Evolutionary conservation across 2,888 invertebrate species (phyloP), one percentile per base, ranked within the genome.

Genomic region (Napeogenes sylphis): DNA sequence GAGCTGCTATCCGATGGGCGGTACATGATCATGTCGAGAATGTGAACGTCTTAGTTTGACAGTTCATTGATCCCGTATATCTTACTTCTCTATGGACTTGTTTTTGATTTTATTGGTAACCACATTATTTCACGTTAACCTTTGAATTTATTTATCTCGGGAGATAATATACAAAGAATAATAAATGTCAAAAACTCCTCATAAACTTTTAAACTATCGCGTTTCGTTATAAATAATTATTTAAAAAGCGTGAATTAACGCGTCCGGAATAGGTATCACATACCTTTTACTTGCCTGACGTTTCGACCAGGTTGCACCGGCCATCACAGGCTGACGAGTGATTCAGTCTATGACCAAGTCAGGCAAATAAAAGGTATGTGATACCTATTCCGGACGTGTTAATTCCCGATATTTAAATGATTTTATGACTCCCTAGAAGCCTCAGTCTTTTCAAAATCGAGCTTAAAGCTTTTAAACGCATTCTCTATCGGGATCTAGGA

Each of bases 1-100:
- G 94, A 94, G 79, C 82, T 94, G 61, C 81, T 94, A 21, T 82
- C 91, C 4, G 93, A 93, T 74, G 92, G 92, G 3, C 89, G 92
- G 56, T 92, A 93, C 75, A 85, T 91, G 85, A 75, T 88, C 68
- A 88, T 91, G 90, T 91, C 91, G 64, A 82, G 84, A 57, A 91
- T 91, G 78, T 91, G 85, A 89, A 75, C 72, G 57, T 66, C 66
- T 64, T 75, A 71, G 66, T 75, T 74, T 77, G 76, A 75, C 74
- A 71, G 68, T 71, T 72, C 72, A 69, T 72, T 70, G 68, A 71
- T 71, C 56, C 73, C 73, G 54, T 73, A 72, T 63, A 71, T 73
- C 69, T 68, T 73, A 63, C 61, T 73, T 65, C 68, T 73, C 62
- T 73, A 71, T 68, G 70, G 71, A 68, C 66, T 73, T 45, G 66